Conservation (phyloP, 2,888 invertebrate genomes). For the Tuta absoluta region DNA sequence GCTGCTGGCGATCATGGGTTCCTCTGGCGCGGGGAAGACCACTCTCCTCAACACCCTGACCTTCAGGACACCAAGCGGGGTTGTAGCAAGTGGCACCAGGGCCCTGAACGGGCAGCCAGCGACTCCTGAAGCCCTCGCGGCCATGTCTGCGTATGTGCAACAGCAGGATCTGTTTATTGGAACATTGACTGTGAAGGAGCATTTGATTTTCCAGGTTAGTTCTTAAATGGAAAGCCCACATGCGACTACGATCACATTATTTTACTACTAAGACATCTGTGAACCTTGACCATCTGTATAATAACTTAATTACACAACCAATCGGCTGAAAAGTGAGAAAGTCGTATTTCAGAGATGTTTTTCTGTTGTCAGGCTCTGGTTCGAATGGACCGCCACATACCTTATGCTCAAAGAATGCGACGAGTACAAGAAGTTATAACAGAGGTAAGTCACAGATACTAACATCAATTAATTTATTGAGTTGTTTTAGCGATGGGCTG, state of each 20-base stretch:
- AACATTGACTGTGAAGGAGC: conserved; percentile 93
- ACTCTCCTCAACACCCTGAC: conserved; percentile 95
- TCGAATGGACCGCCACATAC: conserved; percentile 90
- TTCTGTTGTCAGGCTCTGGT: conserved; percentile 83
- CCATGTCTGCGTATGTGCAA: conserved; percentile 94
- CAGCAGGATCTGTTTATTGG: conserved; percentile 97
- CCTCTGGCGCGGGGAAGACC: conserved; percentile 97
- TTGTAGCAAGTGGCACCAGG: conserved; percentile 82
- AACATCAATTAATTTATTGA: too few species aligned
- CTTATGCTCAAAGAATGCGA: conserved; percentile 86
- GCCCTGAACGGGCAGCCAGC: conserved; percentile 89
- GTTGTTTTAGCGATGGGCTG: too few species aligned
- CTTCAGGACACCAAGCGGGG: conserved; percentile 86
- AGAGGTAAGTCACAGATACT: conserved; percentile 87
- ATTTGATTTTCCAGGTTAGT: conserved; percentile 90
- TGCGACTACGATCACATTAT: too few species aligned
- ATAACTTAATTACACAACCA: too few species aligned
- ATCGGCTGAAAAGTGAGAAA: too few species aligned
- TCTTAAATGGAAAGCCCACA: background rate
- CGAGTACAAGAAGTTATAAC: conserved; percentile 93
- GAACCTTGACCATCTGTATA: too few species aligned
- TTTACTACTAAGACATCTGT: background rate
- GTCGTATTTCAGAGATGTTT: too few species aligned
- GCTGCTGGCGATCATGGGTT: conserved; percentile 92
- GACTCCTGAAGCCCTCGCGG: conserved; percentile 85